These are phyloP conservation scores for Thereuonema tuberculata DNA, from an alignment of 1,140 invertebrate species.

Conservation along the genomic window DNA sequence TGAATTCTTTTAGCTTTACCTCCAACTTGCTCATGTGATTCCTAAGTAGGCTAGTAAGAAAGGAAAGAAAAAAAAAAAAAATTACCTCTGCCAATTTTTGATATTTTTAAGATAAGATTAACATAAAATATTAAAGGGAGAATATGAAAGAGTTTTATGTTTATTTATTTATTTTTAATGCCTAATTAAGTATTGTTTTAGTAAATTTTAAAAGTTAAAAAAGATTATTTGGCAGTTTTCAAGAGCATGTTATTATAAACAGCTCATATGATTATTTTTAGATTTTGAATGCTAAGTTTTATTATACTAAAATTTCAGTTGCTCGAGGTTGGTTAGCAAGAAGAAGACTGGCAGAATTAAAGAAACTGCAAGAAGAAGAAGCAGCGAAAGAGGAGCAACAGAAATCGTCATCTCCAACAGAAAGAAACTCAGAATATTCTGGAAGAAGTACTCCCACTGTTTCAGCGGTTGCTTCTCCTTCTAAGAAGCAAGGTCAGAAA, in stretches of 20 bases:
- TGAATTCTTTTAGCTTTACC: too few species aligned
- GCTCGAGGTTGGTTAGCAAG: conserved; percentile 14
- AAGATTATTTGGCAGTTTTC: neutral
- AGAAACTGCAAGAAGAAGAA: neutral
- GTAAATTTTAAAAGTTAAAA: neutral
- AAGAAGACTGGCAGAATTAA: neutral
- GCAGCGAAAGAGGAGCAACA: neutral
- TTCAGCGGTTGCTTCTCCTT: neutral
- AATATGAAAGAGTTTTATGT: neutral
- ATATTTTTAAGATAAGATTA: conserved; percentile 1
- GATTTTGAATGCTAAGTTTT: neutral
- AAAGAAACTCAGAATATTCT: neutral
- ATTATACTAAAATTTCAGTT: neutral
- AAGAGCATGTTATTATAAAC: too few species aligned
- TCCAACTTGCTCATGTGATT: too few species aligned
- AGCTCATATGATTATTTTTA: neutral
- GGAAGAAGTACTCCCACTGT: neutral
- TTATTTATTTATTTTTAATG: neutral
- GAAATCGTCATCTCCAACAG: neutral
- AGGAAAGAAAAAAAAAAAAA: too few species aligned
- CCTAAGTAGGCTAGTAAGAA: too few species aligned
- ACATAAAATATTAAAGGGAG: neutral
- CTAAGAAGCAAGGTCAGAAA: neutral
- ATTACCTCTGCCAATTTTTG: too few species aligned
- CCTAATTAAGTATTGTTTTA: neutral